These are phyloP conservation scores for Thera obeliscata DNA, from an alignment of 2,888 invertebrate species.

Conservation along the genomic window DNA sequence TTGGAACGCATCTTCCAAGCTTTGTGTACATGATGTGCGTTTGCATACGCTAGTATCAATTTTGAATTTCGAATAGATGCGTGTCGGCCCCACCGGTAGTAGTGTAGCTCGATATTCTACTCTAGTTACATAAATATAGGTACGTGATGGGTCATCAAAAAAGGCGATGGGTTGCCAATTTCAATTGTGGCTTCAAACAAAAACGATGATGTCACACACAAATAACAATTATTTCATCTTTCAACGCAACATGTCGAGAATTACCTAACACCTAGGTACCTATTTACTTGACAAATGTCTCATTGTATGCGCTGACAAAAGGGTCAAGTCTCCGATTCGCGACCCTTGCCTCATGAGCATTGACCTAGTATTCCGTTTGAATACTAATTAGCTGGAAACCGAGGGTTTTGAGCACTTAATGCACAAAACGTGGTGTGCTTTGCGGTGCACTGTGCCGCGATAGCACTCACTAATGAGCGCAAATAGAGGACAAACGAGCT, in stretches of 20 bases:
- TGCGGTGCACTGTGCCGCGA: slow-evolving; percentile 28
- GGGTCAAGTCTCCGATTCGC: slow-evolving; percentile 46
- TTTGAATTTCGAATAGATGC: too few relatives aligned
- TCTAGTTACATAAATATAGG: too few relatives aligned
- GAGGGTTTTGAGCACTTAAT: slow-evolving; percentile 27
- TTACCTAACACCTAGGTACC: neutral
- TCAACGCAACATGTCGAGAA: neutral
- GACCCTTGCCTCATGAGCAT: slow-evolving; percentile 54
- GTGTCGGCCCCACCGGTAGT: too few relatives aligned
- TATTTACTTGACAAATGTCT: slow-evolving; percentile 13
- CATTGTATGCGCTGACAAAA: slow-evolving; percentile 26
- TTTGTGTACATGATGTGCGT: too few relatives aligned
- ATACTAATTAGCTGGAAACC: slow-evolving; percentile 55
- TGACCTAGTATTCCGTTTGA: slow-evolving; percentile 63
- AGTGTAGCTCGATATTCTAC: too few relatives aligned
- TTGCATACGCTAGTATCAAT: too few relatives aligned
- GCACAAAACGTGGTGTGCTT: slow-evolving; percentile 34
- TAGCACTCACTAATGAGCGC: slow-evolving; percentile 39
- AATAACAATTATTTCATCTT: neutral
- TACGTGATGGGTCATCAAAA: neutral
- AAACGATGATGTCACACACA: neutral
- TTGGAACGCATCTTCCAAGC: too few relatives aligned
- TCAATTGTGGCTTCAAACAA: neutral
- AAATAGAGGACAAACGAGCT: slow-evolving; percentile 40
- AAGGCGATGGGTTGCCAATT: neutral